Conservation (phyloP, 1,140 invertebrate species). For the Ostrea denselamellosa region DNA sequence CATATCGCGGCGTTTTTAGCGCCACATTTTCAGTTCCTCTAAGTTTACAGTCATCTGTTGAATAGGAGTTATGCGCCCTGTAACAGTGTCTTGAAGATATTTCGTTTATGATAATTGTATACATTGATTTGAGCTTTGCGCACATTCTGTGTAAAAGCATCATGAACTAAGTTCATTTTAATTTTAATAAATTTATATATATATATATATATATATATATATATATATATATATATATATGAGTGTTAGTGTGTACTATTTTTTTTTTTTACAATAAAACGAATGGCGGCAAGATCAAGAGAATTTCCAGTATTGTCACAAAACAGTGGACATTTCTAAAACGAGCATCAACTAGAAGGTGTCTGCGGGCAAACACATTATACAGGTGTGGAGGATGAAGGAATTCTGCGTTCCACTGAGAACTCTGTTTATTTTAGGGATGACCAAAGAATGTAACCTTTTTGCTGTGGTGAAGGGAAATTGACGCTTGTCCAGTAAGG, state of each 20-base stretch:
- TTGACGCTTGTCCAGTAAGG: background rate
- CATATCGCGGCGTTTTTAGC: too few relatives aligned
- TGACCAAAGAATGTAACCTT: constrained; percentile 28
- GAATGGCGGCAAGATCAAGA: background rate
- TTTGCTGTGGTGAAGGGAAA: constrained; percentile 21
- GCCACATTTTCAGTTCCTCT: too few relatives aligned
- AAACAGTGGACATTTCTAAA: background rate
- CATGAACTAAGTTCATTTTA: too few relatives aligned
- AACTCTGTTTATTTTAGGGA: constrained; percentile 29
- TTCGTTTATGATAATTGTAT: background rate
- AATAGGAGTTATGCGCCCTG: background rate
- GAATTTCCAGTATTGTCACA: background rate
- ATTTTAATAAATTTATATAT: too few relatives aligned
- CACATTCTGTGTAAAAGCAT: background rate
- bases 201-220: too few relatives aligned
- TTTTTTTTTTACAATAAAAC: background rate
- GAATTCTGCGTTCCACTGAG: background rate
- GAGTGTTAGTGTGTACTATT: too few relatives aligned
- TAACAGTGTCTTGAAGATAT: background rate
- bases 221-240: too few relatives aligned
- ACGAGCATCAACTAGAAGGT: background rate
- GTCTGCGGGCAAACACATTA: constrained; percentile 29
- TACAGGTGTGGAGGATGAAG: constrained; percentile 1
- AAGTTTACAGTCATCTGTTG: too few relatives aligned
- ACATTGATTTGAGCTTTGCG: background rate